Base-by-base conservation (phyloP, 92 coral and sea anemone genomes). In the Epizoanthus rinbou region DNA sequence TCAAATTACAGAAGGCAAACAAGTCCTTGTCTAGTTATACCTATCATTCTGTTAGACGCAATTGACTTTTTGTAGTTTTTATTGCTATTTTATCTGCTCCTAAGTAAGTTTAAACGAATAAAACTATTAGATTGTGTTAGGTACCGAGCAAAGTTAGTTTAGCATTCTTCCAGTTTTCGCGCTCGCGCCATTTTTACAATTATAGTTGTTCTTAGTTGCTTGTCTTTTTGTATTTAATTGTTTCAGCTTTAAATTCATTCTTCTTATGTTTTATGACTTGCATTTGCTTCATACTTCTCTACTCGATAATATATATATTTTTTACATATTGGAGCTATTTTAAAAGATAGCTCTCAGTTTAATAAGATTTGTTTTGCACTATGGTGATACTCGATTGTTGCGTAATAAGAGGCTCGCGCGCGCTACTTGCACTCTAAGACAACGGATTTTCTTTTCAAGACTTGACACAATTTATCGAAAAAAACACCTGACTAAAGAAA, bases 391-490 rank as follows among this genome's bases (percentile, higher is more conserved):
- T 66, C 72, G 45, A 66, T 66, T 66, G 72, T 66, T 66, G 72
- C 43, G 72, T n/a, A n/a, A n/a, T 66, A 60, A 66, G 72, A 66
- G 72, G 43, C 72, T 66, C 72, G 72, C 72, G 72, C 72, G 72
- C 72, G 72, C 72, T 66, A 66, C 43, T 66, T 66, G 72, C 72
- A 66, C 72, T 25, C 22, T 66, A 66, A 66, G 72, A 66, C 72
- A 66, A 66, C 72, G 43, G 72, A 66, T 66, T 66, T 66, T 66
- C 72, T 66, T 66, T 66, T 66, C 72, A 66, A 66, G 45, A 66
- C 72, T 66, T 66, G 43, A 24, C 72, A 24, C 72, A 18, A 66
- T 66, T 66, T 66, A 66, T 66, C 72, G 72, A 66, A 66, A 66
- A 65, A 66, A 66, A 31, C n/a, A n/a, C n/a, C 72, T 66, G 72